A percentile compares a stretch with the other conserved stretches of the same genome.
phyloP scores from a whole-genome alignment of 2,797 vertebrate genomes.

The Diceros bicornis region DNA sequence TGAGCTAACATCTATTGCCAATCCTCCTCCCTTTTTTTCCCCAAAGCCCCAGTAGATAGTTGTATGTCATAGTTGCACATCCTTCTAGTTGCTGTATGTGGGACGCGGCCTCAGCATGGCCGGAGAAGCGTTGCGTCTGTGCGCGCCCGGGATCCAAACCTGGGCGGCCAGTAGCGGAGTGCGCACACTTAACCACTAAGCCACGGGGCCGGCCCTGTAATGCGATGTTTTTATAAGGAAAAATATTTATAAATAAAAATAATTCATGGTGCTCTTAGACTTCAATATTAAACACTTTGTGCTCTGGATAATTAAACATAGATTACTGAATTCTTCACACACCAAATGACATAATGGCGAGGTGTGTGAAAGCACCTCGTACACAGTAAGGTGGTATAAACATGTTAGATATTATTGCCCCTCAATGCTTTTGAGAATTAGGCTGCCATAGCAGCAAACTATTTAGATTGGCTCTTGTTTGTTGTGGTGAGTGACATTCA shows the following conservation, averaged over 20 bases:
- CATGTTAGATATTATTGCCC: neutral
- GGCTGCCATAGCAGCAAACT: neutral
- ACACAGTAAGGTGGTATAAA: neutral
- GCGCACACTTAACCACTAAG: no score
- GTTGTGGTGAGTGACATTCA: neutral
- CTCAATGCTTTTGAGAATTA: neutral
- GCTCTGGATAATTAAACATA: constrained; percentile 55
- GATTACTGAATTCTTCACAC: neutral
- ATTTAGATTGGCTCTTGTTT: constrained; percentile 10
- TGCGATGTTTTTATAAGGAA: constrained; percentile 21
- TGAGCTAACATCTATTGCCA: no score
- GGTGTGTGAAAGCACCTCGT: neutral
- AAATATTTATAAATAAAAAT: constrained; percentile 57
- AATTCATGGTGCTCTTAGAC: constrained; percentile 42
- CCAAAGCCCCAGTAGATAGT: no score
- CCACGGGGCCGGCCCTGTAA: neutral
- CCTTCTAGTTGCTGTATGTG: no score
- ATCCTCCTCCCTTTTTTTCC: no score
- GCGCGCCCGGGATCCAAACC: no score
- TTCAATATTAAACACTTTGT: constrained; percentile 52
- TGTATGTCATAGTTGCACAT: no score
- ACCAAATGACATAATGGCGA: neutral
- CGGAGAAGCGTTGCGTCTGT: no score
- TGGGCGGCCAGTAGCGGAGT: no score
- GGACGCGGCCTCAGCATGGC: no score